Percentiles rank a stretch among this genome's conserved stretches.
Conservation (phyloP, 2,797 vertebrate genomes). For the Chaenodraco wilsoni region DNA sequence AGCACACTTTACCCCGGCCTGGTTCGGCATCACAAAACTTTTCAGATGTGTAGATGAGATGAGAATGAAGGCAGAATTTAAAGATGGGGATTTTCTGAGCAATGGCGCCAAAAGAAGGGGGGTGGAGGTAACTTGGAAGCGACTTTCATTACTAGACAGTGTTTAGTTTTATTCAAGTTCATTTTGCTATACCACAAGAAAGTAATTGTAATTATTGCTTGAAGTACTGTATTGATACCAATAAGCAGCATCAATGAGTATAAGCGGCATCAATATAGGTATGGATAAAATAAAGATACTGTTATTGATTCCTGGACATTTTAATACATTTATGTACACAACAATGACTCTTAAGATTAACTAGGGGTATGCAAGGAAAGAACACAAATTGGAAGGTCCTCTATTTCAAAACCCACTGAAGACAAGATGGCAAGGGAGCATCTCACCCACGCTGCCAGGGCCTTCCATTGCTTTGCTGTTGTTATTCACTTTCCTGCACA, state of each 20-base stretch:
- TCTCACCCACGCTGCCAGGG: slow-evolving; percentile 73
- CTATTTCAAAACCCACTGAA: slow-evolving; percentile 76
- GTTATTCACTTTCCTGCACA: slow-evolving; percentile 70
- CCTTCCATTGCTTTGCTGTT: slow-evolving; percentile 72
- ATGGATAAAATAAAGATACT: background rate
- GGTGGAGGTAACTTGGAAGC: no score
- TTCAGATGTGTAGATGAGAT: no score
- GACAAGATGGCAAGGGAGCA: slow-evolving; percentile 71
- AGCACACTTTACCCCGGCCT: no score
- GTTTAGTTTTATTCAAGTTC: background rate
- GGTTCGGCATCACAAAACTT: no score
- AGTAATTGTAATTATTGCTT: background rate
- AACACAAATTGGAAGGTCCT: slow-evolving; percentile 70
- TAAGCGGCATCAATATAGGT: background rate
- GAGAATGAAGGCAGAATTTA: no score
- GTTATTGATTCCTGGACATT: background rate
- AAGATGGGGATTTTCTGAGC: no score
- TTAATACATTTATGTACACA: slow-evolving; percentile 43
- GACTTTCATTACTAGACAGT: no score
- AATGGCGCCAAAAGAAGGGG: no score
- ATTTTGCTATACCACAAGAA: background rate
- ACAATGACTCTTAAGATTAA: slow-evolving; percentile 53
- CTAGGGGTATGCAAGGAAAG: slow-evolving; percentile 50
- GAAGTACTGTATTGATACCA: background rate
- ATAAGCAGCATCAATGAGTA: background rate